phyloP scores from a whole-genome alignment of 2,888 invertebrate species.

The Acholoe squamosa region DNA sequence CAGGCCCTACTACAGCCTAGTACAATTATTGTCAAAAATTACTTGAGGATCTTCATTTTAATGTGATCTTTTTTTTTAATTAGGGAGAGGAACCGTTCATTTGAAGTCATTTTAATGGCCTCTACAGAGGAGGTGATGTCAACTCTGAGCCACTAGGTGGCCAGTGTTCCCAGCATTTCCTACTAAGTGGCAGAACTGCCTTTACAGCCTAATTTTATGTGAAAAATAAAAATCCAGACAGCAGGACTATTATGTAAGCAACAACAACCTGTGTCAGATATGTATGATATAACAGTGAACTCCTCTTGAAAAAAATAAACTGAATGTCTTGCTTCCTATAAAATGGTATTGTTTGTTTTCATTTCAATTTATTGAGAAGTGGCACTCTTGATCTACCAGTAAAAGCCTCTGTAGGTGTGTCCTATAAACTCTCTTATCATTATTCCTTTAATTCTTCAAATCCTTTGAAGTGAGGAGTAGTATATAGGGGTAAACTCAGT shows the following conservation, averaged over 20 bases:
- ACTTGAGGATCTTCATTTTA: slow-evolving; percentile 13
- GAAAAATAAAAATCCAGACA: neutral
- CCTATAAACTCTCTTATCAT: too few species aligned
- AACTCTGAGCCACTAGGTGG: neutral
- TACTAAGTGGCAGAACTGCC: neutral
- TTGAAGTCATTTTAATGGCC: neutral
- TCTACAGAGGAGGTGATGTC: neutral
- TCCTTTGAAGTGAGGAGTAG: too few species aligned
- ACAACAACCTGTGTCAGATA: slow-evolving; percentile 28
- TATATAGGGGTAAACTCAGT: too few species aligned
- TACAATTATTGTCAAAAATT: slow-evolving; percentile 1
- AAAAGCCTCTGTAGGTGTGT: too few species aligned
- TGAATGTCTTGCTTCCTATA: slow-evolving; percentile 57
- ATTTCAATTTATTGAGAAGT: too few species aligned
- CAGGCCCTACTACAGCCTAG: neutral
- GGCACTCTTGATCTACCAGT: too few species aligned
- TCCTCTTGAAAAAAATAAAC: slow-evolving; percentile 50
- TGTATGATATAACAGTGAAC: slow-evolving; percentile 26
- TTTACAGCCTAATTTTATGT: slow-evolving; percentile 36
- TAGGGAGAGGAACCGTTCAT: neutral
- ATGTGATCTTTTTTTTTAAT: neutral
- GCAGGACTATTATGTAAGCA: slow-evolving; percentile 1
- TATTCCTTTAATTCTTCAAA: too few species aligned
- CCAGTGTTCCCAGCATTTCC: neutral
- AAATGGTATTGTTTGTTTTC: neutral